Evolutionary conservation across 2,888 invertebrate genomes (phyloP).

Genomic region (Platerodrilus igneus): DNA sequence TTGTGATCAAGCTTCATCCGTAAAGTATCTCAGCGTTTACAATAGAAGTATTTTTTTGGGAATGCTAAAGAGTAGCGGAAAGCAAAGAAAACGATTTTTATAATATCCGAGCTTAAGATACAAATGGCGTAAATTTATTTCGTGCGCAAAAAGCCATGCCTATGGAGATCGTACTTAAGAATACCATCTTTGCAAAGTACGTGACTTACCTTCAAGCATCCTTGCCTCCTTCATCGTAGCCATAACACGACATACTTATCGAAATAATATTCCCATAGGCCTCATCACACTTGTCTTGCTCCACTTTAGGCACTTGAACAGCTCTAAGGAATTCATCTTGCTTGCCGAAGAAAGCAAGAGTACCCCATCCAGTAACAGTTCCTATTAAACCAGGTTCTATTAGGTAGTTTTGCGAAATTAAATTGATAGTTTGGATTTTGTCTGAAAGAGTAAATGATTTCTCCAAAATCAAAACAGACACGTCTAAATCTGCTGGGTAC

Average conservation of each 20-base stretch:
- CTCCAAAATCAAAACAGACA: slow-evolving; percentile 5
- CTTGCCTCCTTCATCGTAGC: slow-evolving; percentile 6
- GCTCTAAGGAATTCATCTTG: neutral
- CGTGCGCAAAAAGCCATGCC: too few relatives aligned
- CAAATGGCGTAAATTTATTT: too few relatives aligned
- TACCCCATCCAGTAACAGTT: slow-evolving; percentile 7
- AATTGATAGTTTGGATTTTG: neutral
- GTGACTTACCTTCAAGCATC: slow-evolving; percentile 12
- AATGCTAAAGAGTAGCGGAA: too few relatives aligned
- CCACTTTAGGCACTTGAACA: slow-evolving; percentile 1
- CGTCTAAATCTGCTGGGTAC: slow-evolving; percentile 2
- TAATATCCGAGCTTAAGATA: too few relatives aligned
- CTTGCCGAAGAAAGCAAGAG: neutral
- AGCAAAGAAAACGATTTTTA: too few relatives aligned
- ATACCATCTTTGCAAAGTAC: too few relatives aligned
- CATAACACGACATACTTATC: slow-evolving; percentile 7
- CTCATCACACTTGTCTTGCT: neutral
- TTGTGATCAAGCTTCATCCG: too few relatives aligned
- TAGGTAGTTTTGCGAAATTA: neutral
- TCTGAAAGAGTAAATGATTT: neutral
- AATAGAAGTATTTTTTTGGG: too few relatives aligned
- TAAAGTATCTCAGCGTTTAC: too few relatives aligned
- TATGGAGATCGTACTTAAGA: too few relatives aligned
- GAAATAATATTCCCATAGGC: slow-evolving; percentile 1
- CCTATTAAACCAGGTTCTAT: neutral